Conservation (phyloP, 2,113 vertebrate species). For the Thermophis baileyi region DNA sequence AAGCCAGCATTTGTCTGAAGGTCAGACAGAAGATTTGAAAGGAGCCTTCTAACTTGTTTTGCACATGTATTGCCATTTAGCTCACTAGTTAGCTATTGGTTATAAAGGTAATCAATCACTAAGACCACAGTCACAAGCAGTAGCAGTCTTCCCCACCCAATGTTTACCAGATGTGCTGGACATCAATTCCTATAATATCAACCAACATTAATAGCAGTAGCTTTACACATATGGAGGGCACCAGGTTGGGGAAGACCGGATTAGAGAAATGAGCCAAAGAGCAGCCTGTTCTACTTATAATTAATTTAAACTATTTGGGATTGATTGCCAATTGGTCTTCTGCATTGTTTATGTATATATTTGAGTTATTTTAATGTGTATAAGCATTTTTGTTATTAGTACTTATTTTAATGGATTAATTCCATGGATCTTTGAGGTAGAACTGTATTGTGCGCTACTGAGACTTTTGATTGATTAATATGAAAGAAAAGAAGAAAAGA, state of each 20-base stretch:
- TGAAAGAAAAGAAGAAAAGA: background rate
- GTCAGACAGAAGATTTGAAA: fast-evolving
- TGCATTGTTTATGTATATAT: background rate
- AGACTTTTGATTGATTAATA: background rate
- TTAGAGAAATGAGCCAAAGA: background rate
- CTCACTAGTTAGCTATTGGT: background rate
- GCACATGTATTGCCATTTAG: fast-evolving
- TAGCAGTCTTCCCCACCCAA: background rate
- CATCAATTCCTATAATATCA: background rate
- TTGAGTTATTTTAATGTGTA: background rate
- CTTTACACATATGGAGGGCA: background rate
- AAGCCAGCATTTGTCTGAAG: background rate
- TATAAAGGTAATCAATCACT: background rate
- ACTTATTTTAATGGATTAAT: background rate
- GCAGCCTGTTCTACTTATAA: background rate
- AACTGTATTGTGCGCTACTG: background rate
- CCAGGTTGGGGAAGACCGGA: background rate
- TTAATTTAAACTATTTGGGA: background rate
- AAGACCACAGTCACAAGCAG: background rate
- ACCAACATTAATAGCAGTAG: background rate
- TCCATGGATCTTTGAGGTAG: background rate
- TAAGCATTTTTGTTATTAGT: background rate
- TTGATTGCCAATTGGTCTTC: background rate
- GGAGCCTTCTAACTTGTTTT: background rate
- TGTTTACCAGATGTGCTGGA: background rate